A percentile compares a stretch with the other conserved stretches of the same genome.
These are phyloP conservation scores for Buceros bicornis DNA, from an alignment of 2,797 vertebrate species.

Conservation along the genomic window DNA sequence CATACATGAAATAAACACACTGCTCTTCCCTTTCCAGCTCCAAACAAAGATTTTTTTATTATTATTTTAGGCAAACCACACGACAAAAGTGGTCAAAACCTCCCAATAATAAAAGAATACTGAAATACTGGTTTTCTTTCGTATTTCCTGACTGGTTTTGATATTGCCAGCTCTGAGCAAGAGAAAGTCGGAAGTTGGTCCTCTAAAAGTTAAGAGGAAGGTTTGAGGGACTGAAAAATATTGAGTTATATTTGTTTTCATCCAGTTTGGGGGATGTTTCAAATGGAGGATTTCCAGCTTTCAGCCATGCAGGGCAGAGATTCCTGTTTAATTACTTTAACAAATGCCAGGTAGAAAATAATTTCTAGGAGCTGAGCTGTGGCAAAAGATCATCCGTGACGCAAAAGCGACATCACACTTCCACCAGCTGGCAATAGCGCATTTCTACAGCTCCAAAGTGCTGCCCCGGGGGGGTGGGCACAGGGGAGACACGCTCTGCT, in stretches of 20 bases:
- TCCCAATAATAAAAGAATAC: slow-evolving; percentile 52
- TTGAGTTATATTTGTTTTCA: background rate
- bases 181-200: background rate
- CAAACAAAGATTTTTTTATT: background rate
- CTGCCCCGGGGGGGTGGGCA: background rate
- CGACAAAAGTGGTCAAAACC: background rate
- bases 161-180: background rate
- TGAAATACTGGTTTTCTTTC: background rate
- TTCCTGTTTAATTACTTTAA: background rate
- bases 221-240: background rate
- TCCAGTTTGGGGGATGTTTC: background rate
- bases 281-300: background rate
- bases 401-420: background rate
- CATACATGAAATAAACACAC: background rate
- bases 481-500: background rate
- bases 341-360: background rate
- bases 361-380: background rate
- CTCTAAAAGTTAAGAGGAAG: background rate
- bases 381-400: background rate
- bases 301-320: background rate
- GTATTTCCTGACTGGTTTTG: background rate
- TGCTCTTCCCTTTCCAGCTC: slow-evolving; percentile 1
- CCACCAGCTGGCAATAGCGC: background rate
- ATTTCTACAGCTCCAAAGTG: background rate
- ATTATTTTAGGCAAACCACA: slow-evolving; percentile 12